Evolutionary conservation across 1,140 invertebrate species (phyloP), one percentile per base, ranked within the genome.

Genomic region (Dendroctonus ponderosae): DNA sequence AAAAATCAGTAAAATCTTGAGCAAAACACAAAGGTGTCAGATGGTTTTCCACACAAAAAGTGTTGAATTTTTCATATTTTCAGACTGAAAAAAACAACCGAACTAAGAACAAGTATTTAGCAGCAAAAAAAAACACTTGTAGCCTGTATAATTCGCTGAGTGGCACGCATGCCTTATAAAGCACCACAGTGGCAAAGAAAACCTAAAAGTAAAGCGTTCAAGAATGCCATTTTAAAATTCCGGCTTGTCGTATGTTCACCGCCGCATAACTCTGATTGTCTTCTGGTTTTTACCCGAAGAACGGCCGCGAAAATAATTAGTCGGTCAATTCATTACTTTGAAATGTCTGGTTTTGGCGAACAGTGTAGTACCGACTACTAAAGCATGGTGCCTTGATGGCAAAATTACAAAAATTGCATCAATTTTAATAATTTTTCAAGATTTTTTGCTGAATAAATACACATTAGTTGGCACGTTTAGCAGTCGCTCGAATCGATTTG

Each of bases 181-280:
- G 59, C 48, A 52, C 59, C 44, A 49, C 26, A 48, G 39, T 41
- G 49, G 37, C n/a, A 41, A 39, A 60, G 50, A 14, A 39, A 50
- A 12, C 15, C 44, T 43, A 15, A 43, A 14, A 37, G 15, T 11
- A 49, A 49, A 44, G 44, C 58, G 58, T 49, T 26, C 43, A n/a
- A 51, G 26, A 62, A 62, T 51, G 59, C 49, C 48, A n/a, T 62
- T 62, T 62, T 51, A 42, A 11, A 62, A 62, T 62, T 52, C 59
- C 14, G 9, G 7, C 6, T 43, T 41, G 54, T 57, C 11, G 39
- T 57, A 57, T 42, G 39, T 41, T 51, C 7, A 7, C 37, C 42
- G 59, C 39, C 14, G 39, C 59, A 62, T 62, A 62, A 62, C 59
- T 62, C 52, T n/a, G 42, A 62, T 62, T 51, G 59, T 51, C 59